A percentile compares a stretch with the other conserved stretches of the same genome.
These are phyloP conservation scores for Cyrtorhinus lividipennis DNA, from an alignment of 1,140 invertebrate species.

Conservation along the genomic window DNA sequence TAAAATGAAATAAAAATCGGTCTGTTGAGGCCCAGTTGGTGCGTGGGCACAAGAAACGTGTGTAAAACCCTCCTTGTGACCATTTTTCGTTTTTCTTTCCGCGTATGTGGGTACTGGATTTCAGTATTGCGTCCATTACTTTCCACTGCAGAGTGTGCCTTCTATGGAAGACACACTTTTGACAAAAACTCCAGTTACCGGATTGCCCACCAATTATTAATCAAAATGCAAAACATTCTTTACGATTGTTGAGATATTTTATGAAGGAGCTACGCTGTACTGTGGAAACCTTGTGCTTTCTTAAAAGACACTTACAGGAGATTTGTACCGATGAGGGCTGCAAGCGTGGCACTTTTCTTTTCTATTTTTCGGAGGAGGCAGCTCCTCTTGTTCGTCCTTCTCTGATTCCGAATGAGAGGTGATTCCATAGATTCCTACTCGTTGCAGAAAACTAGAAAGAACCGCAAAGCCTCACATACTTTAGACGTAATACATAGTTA, in stretches of 20 bases:
- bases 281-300: no score
- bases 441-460: conserved; percentile 29
- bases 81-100: conserved; percentile 19
- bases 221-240: no score
- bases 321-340: conserved; percentile 23
- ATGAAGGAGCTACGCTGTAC: no score
- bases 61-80: conserved; percentile 20
- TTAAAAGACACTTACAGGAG: conserved; percentile 15
- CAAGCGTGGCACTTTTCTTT: conserved; percentile 29
- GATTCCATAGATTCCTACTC: conserved; percentile 29
- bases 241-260: no score
- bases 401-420: neutral
- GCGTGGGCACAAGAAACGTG: neutral
- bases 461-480: no score
- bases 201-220: no score
- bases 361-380: conserved; percentile 18
- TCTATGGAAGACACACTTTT: neutral
- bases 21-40: neutral
- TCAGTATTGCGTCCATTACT: conserved; percentile 33
- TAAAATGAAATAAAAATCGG: conserved; percentile 2
- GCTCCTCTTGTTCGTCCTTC: conserved; percentile 15
- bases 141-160: conserved; percentile 11
- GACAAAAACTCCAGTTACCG: no score
- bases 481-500: no score
- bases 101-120: conserved; percentile 33